Evolutionary conservation across 2,797 vertebrate species (phyloP).

Genomic region (Hybognathus amarus): DNA sequence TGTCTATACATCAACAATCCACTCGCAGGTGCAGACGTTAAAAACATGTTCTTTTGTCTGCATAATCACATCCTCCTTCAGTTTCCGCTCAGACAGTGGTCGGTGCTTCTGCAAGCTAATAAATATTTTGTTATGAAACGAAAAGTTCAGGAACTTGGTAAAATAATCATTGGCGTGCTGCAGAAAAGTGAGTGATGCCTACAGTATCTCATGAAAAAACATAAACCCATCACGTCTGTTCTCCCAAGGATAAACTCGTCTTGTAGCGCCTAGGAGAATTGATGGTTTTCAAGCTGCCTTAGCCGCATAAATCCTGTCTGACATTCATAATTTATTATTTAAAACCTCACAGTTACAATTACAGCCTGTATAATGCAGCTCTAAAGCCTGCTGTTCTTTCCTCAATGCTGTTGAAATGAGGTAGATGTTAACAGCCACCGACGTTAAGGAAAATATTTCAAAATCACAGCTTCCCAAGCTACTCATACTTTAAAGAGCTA

Average conservation of each 20-base stretch:
- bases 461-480: neutral
- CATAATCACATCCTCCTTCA: neutral
- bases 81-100: neutral
- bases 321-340: constrained; percentile 39
- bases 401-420: constrained; percentile 8
- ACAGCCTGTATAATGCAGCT: constrained; percentile 4
- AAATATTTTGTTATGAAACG: constrained; percentile 14
- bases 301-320: constrained; percentile 11
- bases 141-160: constrained; percentile 28
- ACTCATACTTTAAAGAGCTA: neutral
- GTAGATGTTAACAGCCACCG: neutral
- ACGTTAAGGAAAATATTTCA: neutral
- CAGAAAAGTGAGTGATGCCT: neutral
- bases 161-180: constrained; percentile 15
- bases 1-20: constrained; percentile 52
- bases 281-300: neutral
- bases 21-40: neutral
- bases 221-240: constrained; percentile 7
- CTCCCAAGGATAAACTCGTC: constrained; percentile 19
- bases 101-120: constrained; percentile 16
- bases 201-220: constrained; percentile 24
- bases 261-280: constrained; percentile 14
- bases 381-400: neutral
- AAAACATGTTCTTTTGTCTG: constrained; percentile 3
- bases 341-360: constrained; percentile 19